These are phyloP conservation scores for Anthopleura sola DNA, from an alignment of 64 coral and sea anemone species.

Conservation along the genomic window DNA sequence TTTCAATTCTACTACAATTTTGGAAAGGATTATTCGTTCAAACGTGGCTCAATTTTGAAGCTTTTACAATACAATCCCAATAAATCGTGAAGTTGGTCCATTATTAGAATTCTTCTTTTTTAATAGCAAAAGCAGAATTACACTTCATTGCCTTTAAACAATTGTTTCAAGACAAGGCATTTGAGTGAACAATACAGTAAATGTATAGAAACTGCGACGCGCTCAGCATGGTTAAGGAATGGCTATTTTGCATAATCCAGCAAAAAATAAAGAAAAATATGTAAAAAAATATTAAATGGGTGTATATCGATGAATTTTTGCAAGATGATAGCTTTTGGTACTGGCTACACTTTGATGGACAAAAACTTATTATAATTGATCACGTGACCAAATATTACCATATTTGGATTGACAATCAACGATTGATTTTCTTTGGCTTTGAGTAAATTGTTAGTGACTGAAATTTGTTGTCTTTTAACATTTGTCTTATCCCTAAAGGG, in stretches of 20 bases:
- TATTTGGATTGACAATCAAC: not conserved
- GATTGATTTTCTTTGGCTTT: not conserved
- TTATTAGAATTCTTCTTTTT: no score
- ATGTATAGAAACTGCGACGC: no score
- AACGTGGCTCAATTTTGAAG: no score
- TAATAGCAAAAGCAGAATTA: no score
- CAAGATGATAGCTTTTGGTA: not conserved
- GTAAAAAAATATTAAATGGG: not conserved
- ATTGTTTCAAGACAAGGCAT: no score
- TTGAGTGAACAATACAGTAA: no score
- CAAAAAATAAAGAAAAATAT: conserved; percentile 23
- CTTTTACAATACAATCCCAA: no score
- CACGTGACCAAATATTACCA: conserved; percentile 2
- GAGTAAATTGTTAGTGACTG: not conserved
- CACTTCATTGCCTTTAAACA: no score
- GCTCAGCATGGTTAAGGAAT: not conserved
- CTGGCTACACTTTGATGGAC: not conserved
- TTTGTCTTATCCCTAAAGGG: conserved; percentile 4
- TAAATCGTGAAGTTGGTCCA: no score
- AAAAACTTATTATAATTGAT: not conserved
- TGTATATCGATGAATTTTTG: not conserved
- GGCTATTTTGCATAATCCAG: not conserved
- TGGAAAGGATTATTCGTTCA: no score
- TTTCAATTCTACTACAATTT: no score
- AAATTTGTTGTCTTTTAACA: not conserved